Conservation (phyloP, 2,888 invertebrate genomes). For the Chalcosyrphus nemorum region DNA sequence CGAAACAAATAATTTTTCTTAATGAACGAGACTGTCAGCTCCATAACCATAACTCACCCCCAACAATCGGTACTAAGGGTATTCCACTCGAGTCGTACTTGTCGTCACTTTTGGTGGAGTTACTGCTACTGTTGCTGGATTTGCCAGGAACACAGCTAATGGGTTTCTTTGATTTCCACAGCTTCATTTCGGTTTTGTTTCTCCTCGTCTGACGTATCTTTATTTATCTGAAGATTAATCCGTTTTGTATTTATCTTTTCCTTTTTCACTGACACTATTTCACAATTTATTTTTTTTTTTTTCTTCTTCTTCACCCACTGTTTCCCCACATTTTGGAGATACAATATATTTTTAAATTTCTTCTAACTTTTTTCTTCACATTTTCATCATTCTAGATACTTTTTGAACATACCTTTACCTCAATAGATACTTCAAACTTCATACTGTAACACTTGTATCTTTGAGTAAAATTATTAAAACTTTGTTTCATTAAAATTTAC, state of each 20-base stretch:
- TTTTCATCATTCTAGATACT: slow-evolving; percentile 53
- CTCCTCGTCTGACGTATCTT: background rate
- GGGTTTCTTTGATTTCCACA: slow-evolving; percentile 82
- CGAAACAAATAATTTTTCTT: slow-evolving; percentile 44
- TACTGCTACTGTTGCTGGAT: slow-evolving; percentile 73
- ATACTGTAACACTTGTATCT: no score
- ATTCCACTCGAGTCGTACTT: slow-evolving; percentile 77
- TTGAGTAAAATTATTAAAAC: no score
- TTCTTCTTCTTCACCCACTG: slow-evolving; percentile 50
- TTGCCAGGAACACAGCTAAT: slow-evolving; percentile 82
- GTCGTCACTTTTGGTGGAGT: slow-evolving; percentile 78
- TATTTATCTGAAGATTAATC: slow-evolving; percentile 41
- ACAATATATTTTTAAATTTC: slow-evolving; percentile 59
- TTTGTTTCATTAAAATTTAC: slow-evolving; percentile 5
- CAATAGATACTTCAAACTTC: background rate
- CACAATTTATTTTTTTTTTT: slow-evolving; percentile 52
- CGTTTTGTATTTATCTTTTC: slow-evolving; percentile 33
- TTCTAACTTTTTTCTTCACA: slow-evolving; percentile 42
- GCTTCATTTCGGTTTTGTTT: slow-evolving; percentile 77
- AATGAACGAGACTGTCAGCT: slow-evolving; percentile 46
- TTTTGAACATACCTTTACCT: no score
- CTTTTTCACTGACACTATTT: slow-evolving; percentile 53
- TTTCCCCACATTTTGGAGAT: slow-evolving; percentile 72
- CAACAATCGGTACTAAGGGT: slow-evolving; percentile 79
- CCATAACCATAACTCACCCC: slow-evolving; percentile 77